Evolutionary conservation across 2,797 vertebrate species (phyloP).

Genomic region (Rhinogobio ventralis): DNA sequence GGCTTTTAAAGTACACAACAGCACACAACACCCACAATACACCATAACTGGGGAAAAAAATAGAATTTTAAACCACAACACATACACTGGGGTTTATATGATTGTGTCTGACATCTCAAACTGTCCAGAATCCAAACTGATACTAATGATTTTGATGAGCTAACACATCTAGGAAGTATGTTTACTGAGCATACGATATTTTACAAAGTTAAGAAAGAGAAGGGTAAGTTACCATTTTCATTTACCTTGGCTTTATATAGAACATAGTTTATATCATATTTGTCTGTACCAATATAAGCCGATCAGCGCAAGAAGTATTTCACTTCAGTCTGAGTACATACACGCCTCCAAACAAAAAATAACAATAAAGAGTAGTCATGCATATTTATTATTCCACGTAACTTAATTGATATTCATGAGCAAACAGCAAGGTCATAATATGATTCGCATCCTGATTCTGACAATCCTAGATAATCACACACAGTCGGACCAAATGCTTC

Average conservation of each 20-base stretch:
- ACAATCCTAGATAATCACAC: neutral
- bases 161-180: neutral
- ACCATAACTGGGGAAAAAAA: neutral
- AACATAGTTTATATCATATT: neutral
- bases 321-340: neutral
- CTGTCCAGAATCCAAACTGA: neutral
- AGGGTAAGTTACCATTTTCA: neutral
- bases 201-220: neutral
- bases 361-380: neutral
- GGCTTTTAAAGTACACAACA: neutral
- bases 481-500: neutral
- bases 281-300: neutral
- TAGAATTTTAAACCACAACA: neutral
- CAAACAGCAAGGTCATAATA: neutral
- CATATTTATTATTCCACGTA: neutral
- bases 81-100: neutral
- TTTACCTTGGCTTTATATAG: neutral
- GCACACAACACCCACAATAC: neutral
- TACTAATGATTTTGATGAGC: neutral
- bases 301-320: neutral
- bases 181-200: neutral
- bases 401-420: slow-evolving; percentile 13
- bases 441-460: neutral
- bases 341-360: neutral
- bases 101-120: neutral